Evolutionary conservation across 2,888 invertebrate genomes (phyloP).

Genomic region (Lydus trimaculatus): DNA sequence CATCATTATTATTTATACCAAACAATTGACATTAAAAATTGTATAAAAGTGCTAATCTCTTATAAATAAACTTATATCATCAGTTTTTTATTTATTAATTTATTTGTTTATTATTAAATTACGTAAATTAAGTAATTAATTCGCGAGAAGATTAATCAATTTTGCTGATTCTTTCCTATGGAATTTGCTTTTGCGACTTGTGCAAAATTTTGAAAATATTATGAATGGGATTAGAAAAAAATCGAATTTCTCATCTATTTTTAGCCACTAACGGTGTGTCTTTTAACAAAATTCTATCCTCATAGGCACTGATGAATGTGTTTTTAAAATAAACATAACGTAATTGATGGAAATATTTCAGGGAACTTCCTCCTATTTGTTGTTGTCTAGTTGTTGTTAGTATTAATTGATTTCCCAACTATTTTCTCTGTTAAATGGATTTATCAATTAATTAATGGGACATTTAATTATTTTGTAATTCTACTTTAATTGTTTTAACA

Average conservation of each 20-base stretch:
- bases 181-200: no score
- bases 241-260: background rate
- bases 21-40: background rate
- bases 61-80: background rate
- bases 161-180: no score
- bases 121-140: background rate
- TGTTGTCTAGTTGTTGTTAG: background rate
- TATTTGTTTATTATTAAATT: background rate
- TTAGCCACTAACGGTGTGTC: background rate
- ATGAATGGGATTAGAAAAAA: background rate
- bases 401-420: background rate
- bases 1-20: conserved; percentile 22
- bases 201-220: no score
- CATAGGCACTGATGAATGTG: background rate
- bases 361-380: background rate
- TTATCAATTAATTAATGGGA: background rate
- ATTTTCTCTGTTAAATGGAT: background rate
- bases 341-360: background rate
- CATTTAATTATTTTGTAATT: background rate
- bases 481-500: background rate
- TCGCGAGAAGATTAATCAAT: no score
- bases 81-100: background rate
- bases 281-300: background rate
- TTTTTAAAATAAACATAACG: background rate
- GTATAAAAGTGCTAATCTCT: background rate